Evolutionary conservation across 1,140 invertebrate species (phyloP).

Genomic region (Pseudomyrmex gracilis): DNA sequence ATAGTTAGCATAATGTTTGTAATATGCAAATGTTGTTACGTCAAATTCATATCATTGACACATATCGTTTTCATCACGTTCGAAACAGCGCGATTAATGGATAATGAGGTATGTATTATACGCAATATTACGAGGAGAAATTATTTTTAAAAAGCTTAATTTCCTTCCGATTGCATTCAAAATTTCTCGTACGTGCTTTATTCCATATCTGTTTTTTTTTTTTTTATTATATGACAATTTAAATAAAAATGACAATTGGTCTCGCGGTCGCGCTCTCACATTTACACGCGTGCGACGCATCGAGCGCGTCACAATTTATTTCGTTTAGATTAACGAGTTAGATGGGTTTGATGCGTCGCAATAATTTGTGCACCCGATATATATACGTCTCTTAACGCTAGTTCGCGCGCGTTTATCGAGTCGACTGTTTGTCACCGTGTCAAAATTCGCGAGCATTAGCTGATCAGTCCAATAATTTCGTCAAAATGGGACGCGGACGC

Average conservation of each 20-base stretch:
- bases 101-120: slow-evolving; percentile 32
- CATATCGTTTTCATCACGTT: background rate
- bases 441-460: slow-evolving; percentile 59
- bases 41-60: slow-evolving; percentile 47
- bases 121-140: background rate
- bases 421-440: slow-evolving; percentile 56
- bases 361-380: slow-evolving; percentile 55
- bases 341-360: slow-evolving; percentile 45
- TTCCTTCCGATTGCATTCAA: background rate
- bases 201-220: slow-evolving; percentile 13
- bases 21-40: slow-evolving; percentile 45
- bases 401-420: slow-evolving; percentile 52
- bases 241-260: slow-evolving; percentile 43
- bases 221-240: slow-evolving; percentile 28
- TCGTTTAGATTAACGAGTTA: slow-evolving; percentile 20
- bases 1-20: slow-evolving; percentile 54
- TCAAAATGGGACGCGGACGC: slow-evolving; percentile 29
- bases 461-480: slow-evolving; percentile 64
- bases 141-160: background rate
- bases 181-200: background rate
- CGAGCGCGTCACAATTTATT: slow-evolving; percentile 24
- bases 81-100: slow-evolving; percentile 41
- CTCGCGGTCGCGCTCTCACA: background rate
- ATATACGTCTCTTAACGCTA: slow-evolving; percentile 43
- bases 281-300: slow-evolving; percentile 4